Base-by-base conservation (phyloP, 2,888 invertebrate genomes). In the Tridacna gigas region DNA sequence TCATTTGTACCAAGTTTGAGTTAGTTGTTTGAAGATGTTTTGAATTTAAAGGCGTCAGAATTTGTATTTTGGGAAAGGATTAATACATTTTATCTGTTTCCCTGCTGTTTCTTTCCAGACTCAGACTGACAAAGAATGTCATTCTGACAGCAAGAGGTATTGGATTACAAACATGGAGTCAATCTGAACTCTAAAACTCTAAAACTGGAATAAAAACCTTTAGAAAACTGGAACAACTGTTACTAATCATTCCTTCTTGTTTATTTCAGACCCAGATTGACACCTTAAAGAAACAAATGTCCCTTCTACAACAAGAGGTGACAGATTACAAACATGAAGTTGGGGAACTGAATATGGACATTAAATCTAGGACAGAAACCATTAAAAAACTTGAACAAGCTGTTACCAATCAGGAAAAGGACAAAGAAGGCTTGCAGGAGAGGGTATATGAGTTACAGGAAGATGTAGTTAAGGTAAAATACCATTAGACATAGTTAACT, bases 251-350 rank as follows among this genome's bases (percentile, higher is more conserved):
- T 56, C 56, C 4, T 3, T 65, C 22, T 51, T 79, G 48, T 79
- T 18, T 65, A 74, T 60, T 81, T 15, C 82, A 92, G 92, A 82
- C 90, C 7, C 91, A 92, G 83, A 92, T 91, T 78, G 91, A 91
- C 28, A 83, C 88, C 11, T 65, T 92, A 78, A 91, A 90, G 83
- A 87, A 88, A 63, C 88, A 91, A 77, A 61, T 91, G 28, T 45
- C 66, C 7, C 66, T 79, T 11, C 78, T 89, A 37, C 82, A 91
- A 65, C 81, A 80, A 37, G 89, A 93, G 75, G 74, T 91, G 22
- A 75, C 85, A 4, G 88, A 90, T 60, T 83, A 91, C 48, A 86
- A 89, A 74, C 82, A 86, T 13, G 89, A 90, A 67, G 77, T 91
- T 15, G 76, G 82, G 26, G 86, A 89, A 26, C 90, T 88, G 28